A percentile compares a stretch with the other conserved stretches of the same genome.
Evolutionary conservation across 2,113 vertebrate species (phyloP).

Genomic region (Delphinapterus leucas): DNA sequence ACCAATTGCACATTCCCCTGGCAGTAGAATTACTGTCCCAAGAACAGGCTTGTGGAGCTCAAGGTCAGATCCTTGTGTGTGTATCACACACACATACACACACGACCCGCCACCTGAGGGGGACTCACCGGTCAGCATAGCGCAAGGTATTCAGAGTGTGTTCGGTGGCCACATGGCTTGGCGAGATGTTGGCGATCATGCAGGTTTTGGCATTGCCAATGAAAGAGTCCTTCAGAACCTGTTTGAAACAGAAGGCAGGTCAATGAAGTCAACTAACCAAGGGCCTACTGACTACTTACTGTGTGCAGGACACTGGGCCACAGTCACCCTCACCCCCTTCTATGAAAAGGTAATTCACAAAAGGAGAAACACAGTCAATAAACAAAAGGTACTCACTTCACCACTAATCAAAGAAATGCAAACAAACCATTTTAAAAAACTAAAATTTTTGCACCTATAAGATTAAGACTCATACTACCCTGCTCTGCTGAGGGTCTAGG

Average conservation of each 20-base stretch:
- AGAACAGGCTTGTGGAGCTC: neutral
- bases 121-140: slow-evolving; percentile 92
- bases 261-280: slow-evolving; percentile 21
- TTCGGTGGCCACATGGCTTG: slow-evolving; percentile 89
- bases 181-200: slow-evolving; percentile 95
- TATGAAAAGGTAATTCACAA: slow-evolving; percentile 25
- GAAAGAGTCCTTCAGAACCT: slow-evolving; percentile 96
- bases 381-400: neutral
- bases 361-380: slow-evolving; percentile 19
- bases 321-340: neutral
- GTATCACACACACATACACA: neutral
- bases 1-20: neutral
- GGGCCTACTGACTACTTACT: neutral
- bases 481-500: neutral
- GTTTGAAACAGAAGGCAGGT: slow-evolving; percentile 36
- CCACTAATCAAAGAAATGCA: slow-evolving; percentile 27
- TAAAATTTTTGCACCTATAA: neutral
- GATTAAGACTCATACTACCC: neutral
- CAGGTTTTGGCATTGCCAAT: slow-evolving; percentile 93
- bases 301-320: neutral
- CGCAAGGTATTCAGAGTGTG: slow-evolving; percentile 94
- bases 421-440: neutral
- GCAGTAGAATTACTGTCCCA: neutral
- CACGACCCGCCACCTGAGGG: neutral
- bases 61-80: neutral